Conservation (phyloP, 2,113 vertebrate species). For the Myiopsitta monachus region DNA sequence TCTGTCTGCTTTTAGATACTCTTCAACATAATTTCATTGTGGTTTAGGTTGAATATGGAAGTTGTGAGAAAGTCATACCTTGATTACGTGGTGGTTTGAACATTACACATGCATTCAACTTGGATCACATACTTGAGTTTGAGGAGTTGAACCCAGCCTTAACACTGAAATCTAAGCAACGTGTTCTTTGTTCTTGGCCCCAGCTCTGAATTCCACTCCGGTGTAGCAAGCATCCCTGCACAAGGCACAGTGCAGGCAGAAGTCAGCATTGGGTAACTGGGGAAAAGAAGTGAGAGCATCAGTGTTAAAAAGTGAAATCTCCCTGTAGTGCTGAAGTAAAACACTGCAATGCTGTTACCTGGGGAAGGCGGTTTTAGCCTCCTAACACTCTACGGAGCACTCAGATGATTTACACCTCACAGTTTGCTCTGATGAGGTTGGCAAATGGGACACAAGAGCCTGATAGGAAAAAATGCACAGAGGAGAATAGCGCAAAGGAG, state of each 20-base stretch:
- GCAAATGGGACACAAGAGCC: background rate
- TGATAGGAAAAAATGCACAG: background rate
- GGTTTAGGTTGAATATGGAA: background rate
- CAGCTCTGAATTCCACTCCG: background rate
- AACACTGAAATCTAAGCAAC: background rate
- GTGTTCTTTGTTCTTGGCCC: background rate
- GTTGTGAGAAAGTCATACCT: background rate
- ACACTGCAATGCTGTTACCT: background rate
- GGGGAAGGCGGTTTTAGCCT: background rate
- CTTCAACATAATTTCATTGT: background rate
- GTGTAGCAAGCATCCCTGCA: background rate
- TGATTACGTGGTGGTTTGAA: background rate
- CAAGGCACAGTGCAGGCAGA: background rate
- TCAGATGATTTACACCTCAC: background rate
- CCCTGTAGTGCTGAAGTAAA: background rate
- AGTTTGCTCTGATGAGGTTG: background rate
- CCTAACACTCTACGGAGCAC: background rate
- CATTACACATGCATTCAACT: background rate
- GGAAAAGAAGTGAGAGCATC: background rate
- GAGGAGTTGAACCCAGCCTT: background rate
- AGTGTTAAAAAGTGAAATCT: background rate
- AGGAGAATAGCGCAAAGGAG: background rate
- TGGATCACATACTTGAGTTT: background rate
- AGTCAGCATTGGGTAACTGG: background rate
- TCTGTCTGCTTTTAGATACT: background rate